Base-by-base conservation (phyloP, 2,888 invertebrate species). In the Leptinotarsa juncta region DNA sequence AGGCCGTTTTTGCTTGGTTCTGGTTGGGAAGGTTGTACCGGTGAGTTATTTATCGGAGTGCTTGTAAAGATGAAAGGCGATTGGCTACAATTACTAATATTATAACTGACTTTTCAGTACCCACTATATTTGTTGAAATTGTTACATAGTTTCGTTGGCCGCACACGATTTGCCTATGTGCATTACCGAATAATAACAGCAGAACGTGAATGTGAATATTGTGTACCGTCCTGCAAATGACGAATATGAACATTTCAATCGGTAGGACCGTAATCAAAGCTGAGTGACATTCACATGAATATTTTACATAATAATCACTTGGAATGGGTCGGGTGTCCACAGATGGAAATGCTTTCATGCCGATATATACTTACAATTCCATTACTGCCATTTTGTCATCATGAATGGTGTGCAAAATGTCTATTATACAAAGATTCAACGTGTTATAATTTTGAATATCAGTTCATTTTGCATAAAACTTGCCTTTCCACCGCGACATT, bases 241-340 rank as follows among this genome's bases (percentile, higher is more conserved):
- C 53, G 18, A 53, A 53, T 53, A n/a, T 53, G 53, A 18, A 53
- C 53, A 53, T 53, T 53, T 53, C 18, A 53, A 53, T 53, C 12
- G 3, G 18, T n/a, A 18, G 10, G 5, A 53, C 53, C 53, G 53
- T 53, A 53, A 53, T 53, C 53, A 53, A 18, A 53, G 18, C 53
- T 53, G 53, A 53, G 53, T 53, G 53, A 53, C 53, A 18, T 53
- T 12, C 18, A 53, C 53, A 53, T 53, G 53, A 53, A 53, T 53
- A 53, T 53, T 53, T 53, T 7, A 53, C 53, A 53, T 53, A 53
- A 53, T 53, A 53, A 53, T 53, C 53, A 53, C 53, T 18, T 53
- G 53, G 53, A 53, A 53, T 3, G 53, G 53, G 18, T 18, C 53
- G 18, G 18, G 4, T 53, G 18, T 18, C 53, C 10, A 42, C 42